Evolutionary conservation across 2,888 invertebrate species (phyloP).

Genomic region (Dorcus hopei): DNA sequence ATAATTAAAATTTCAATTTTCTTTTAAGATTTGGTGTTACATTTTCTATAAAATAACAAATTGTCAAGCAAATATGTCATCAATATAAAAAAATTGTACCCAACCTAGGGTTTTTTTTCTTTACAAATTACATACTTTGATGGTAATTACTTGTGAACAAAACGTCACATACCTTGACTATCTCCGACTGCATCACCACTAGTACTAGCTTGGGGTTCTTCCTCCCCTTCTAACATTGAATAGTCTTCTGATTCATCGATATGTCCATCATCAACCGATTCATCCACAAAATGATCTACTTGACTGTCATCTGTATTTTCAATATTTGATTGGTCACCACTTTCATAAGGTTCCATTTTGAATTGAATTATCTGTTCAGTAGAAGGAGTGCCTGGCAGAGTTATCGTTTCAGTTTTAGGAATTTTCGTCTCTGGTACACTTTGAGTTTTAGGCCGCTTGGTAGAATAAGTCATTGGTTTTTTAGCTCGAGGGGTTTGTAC

Average conservation of each 20-base stretch:
- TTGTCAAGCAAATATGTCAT: too few relatives aligned
- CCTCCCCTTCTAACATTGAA: constrained; percentile 43
- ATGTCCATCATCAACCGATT: constrained; percentile 34
- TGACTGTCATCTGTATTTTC: constrained; percentile 34
- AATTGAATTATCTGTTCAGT: constrained; percentile 35
- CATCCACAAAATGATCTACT: constrained; percentile 33
- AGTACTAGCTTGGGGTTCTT: constrained; percentile 47
- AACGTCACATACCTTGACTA: constrained; percentile 46
- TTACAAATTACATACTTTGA: constrained; percentile 10
- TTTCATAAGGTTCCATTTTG: constrained; percentile 47
- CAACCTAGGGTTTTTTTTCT: too few relatives aligned
- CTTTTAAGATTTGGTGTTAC: too few relatives aligned
- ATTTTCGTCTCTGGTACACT: not conserved
- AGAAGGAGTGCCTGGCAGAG: not conserved
- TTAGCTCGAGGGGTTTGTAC: not conserved
- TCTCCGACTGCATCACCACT: constrained; percentile 44
- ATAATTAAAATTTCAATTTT: not conserved
- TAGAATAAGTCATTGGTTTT: not conserved
- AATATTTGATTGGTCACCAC: constrained; percentile 29
- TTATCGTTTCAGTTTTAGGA: not conserved
- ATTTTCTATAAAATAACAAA: too few relatives aligned
- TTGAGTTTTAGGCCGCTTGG: not conserved
- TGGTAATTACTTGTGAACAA: constrained; percentile 21
- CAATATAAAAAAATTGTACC: too few relatives aligned
- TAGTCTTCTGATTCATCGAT: constrained; percentile 41